Evolutionary conservation across 2,113 vertebrate species (phyloP), one percentile per base, ranked within the genome.

Genomic region (Sinocyclocheilus anshuiensis): DNA sequence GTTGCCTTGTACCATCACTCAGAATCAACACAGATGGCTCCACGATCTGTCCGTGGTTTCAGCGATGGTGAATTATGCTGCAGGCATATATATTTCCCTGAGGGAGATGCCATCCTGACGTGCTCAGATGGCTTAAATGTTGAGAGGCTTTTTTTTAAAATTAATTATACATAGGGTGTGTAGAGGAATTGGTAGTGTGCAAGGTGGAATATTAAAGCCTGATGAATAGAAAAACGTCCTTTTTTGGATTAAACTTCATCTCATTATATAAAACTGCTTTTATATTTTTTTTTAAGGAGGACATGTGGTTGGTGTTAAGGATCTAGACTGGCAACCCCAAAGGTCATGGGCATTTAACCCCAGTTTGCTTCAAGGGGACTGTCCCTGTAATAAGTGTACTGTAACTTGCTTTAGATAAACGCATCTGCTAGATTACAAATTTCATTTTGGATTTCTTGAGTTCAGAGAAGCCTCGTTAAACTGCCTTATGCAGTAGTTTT

Each of bases 11-110:
- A 26, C 78, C 20, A 71, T 29, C 42, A 53, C 50, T 83, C 26
- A 71, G 72, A 55, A 74, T 82, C 63, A 53, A n/a, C 63, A 82
- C 24, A 36, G 61, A 82, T 82, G 65, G 63, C 63, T 53, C 4
- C 63, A 71, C 3, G 6, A 71, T 26, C 9, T 18, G 4, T 81
- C 57, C 22, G 6, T 63, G n/a, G 13, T 18, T 63, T 29, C 39
- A 22, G 24, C 4, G n/a, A 29, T 53, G 26, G 10, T 82, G 9
- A 69, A 13, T 69, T 82, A 8, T 18, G 1, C 80, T 82, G 39
- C 63, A 53, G 63, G 45, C 45, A 29, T 53, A 18, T 48, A 18
- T 69, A 11, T 12, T 22, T 50, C 80, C 80, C 80, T 12, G 24
- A 69, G 80, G 26, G 18, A 69, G 42, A 67, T 50, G 16, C 10